phyloP scores from a whole-genome alignment of 2,888 invertebrate species.

The Patella pellucida region DNA sequence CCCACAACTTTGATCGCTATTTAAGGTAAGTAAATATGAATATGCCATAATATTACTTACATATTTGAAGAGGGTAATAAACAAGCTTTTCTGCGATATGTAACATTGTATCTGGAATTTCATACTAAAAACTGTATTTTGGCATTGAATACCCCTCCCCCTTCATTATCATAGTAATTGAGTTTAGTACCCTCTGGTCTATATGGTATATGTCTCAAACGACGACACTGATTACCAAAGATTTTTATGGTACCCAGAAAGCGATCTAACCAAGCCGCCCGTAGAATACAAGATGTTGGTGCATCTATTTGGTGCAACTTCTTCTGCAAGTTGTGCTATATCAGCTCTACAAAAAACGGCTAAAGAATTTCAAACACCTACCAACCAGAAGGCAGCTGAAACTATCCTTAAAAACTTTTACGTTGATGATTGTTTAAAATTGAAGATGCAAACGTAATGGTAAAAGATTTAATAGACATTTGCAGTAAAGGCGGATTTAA shows the following conservation, averaged over 20 bases:
- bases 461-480: conserved; percentile 13
- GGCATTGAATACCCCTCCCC: too few relatives aligned
- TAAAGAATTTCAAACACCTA: not conserved
- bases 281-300: conserved; percentile 23
- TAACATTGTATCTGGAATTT: too few relatives aligned
- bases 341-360: conserved; percentile 18
- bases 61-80: too few relatives aligned
- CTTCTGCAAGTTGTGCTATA: conserved; percentile 23
- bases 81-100: too few relatives aligned
- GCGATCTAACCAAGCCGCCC: not conserved
- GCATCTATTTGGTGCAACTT: conserved; percentile 26
- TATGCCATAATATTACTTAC: too few relatives aligned
- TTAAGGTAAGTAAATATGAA: too few relatives aligned
- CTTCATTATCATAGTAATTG: too few relatives aligned
- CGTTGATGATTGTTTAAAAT: conserved; percentile 32
- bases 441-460: conserved; percentile 11
- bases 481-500: conserved; percentile 20
- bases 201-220: conserved; percentile 17
- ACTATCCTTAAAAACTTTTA: conserved; percentile 27
- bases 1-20: too few relatives aligned
- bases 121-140: too few relatives aligned
- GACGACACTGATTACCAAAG: conserved; percentile 22
- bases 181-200: too few relatives aligned
- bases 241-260: conserved; percentile 30
- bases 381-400: not conserved